A percentile compares a stretch with the other conserved stretches of the same genome.
phyloP scores from a whole-genome alignment of 2,113 vertebrate species.

The Sylvietta virens region DNA sequence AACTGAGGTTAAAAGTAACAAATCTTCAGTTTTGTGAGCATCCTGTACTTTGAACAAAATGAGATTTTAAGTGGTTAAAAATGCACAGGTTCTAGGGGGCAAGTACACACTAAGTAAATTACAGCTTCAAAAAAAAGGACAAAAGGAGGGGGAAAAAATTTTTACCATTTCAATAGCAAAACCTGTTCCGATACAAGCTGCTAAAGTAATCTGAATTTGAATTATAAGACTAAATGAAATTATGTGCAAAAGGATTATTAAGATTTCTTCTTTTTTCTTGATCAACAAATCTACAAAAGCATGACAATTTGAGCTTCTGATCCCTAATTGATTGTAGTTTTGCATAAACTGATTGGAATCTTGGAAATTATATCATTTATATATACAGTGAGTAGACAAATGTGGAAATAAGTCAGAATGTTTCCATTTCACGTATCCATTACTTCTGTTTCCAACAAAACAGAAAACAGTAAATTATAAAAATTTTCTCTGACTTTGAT shows the following conservation, averaged over 20 bases:
- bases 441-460: not conserved
- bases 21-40: not conserved
- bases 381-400: not conserved
- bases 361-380: not conserved
- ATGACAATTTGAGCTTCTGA: not conserved
- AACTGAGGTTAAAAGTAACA: not conserved
- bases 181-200: not conserved
- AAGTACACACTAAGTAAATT: not conserved
- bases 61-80: not conserved
- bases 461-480: not conserved
- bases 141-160: rapidly evolving
- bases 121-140: too few relatives aligned
- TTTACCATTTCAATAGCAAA: not conserved
- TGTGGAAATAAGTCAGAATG: not conserved
- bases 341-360: not conserved
- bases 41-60: not conserved
- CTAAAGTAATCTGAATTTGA: not conserved
- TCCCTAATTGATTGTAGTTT: not conserved
- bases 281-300: not conserved
- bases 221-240: not conserved
- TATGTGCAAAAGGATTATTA: not conserved
- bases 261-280: not conserved
- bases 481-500: not conserved
- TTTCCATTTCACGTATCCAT: not conserved
- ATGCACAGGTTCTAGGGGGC: rapidly evolving